These are phyloP conservation scores for Shargacucullia verbasci DNA, from an alignment of 2,888 invertebrate species.

Conservation along the genomic window DNA sequence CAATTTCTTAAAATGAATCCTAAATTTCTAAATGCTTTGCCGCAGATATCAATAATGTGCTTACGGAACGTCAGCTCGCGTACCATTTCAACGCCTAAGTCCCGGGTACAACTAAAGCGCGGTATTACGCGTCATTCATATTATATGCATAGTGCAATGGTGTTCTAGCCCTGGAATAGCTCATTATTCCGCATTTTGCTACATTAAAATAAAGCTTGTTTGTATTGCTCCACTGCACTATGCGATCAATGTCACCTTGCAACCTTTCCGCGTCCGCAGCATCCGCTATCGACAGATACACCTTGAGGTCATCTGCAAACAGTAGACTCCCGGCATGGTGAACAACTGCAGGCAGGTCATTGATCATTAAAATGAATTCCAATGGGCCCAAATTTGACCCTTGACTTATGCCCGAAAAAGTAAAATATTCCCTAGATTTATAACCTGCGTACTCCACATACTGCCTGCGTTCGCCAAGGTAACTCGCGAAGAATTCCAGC, in stretches of 20 bases:
- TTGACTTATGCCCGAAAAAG: too few relatives aligned
- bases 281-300: background rate
- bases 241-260: background rate
- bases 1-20: slow-evolving; percentile 1
- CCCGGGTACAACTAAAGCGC: slow-evolving; percentile 1
- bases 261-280: background rate
- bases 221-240: background rate
- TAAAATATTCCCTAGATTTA: too few relatives aligned
- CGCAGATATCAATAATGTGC: background rate
- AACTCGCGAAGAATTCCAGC: too few relatives aligned
- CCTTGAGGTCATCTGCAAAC: too few relatives aligned
- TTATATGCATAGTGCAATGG: too few relatives aligned
- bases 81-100: background rate
- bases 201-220: background rate
- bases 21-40: slow-evolving; percentile 1
- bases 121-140: background rate
- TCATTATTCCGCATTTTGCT: background rate
- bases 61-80: background rate
- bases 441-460: too few relatives aligned
- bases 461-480: too few relatives aligned
- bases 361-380: too few relatives aligned
- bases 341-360: too few relatives aligned
- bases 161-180: too few relatives aligned
- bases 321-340: too few relatives aligned
- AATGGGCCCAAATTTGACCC: too few relatives aligned